A percentile compares a stretch with the other conserved stretches of the same genome.
These are phyloP conservation scores for Eurytoma adleriae DNA, from an alignment of 2,888 invertebrate genomes.

Conservation along the genomic window DNA sequence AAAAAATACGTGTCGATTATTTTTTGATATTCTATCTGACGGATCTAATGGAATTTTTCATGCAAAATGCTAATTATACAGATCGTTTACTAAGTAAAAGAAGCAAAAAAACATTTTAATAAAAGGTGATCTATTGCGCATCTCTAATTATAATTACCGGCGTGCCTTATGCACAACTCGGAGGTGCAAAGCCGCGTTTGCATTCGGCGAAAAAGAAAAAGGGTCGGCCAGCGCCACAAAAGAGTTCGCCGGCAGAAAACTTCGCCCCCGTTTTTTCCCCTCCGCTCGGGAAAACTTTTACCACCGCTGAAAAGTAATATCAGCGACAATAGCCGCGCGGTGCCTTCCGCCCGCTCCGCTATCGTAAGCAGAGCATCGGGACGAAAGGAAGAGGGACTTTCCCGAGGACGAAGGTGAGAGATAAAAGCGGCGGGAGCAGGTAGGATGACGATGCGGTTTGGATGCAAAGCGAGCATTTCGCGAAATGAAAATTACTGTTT, in stretches of 20 bases:
- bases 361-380: constrained; percentile 19
- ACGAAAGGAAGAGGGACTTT: constrained; percentile 2
- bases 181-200: not conserved
- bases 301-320: constrained; percentile 42
- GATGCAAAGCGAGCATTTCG: not conserved
- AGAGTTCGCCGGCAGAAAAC: constrained; percentile 29
- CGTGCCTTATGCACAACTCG: not conserved
- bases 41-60: too few relatives aligned
- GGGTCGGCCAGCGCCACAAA: constrained; percentile 2
- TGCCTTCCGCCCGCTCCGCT: constrained; percentile 3
- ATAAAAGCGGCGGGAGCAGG: not conserved
- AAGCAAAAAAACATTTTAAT: not conserved
- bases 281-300: constrained; percentile 5
- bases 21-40: too few relatives aligned
- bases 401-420: constrained; percentile 21
- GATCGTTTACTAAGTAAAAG: too few relatives aligned
- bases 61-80: too few relatives aligned
- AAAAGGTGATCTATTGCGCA: not conserved
- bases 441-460: not conserved
- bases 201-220: not conserved
- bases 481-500: too few relatives aligned
- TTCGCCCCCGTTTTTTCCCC: constrained; percentile 22
- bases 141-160: constrained; percentile 33
- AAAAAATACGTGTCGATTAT: too few relatives aligned
- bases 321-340: constrained; percentile 36